A percentile compares a stretch with the other conserved stretches of the same genome.
Conservation (phyloP, 1,140 invertebrate species). For the Microplitis demolitor region DNA sequence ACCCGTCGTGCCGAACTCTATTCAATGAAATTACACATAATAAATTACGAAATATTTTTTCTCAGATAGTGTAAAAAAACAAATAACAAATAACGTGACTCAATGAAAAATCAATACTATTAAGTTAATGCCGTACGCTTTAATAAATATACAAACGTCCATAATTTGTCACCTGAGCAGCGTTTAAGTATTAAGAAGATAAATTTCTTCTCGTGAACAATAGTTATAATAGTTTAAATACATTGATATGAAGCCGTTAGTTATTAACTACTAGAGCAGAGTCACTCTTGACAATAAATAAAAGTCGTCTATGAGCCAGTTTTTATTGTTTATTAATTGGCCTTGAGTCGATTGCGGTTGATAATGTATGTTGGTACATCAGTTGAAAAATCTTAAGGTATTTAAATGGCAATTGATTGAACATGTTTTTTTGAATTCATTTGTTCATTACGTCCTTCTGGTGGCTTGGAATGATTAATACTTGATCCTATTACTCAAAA, state of each 20-base stretch:
- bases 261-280: background rate
- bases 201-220: background rate
- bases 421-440: background rate
- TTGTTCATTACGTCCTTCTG: background rate
- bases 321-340: background rate
- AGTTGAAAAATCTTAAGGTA: background rate
- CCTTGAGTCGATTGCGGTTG: background rate
- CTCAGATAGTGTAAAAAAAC: no score
- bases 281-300: background rate
- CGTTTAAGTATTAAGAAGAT: background rate
- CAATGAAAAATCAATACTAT: no score
- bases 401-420: conserved; percentile 5
- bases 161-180: conserved; percentile 19
- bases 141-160: conserved; percentile 10
- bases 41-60: no score
- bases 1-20: no score
- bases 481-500: background rate
- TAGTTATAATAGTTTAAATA: background rate
- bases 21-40: no score
- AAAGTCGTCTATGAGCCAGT: background rate
- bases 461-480: conserved; percentile 18
- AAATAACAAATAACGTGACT: no score
- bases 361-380: background rate
- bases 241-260: no score
- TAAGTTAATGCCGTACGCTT: background rate